These are phyloP conservation scores for Lampris incognitus DNA, from an alignment of 2,113 vertebrate genomes.

Conservation along the genomic window DNA sequence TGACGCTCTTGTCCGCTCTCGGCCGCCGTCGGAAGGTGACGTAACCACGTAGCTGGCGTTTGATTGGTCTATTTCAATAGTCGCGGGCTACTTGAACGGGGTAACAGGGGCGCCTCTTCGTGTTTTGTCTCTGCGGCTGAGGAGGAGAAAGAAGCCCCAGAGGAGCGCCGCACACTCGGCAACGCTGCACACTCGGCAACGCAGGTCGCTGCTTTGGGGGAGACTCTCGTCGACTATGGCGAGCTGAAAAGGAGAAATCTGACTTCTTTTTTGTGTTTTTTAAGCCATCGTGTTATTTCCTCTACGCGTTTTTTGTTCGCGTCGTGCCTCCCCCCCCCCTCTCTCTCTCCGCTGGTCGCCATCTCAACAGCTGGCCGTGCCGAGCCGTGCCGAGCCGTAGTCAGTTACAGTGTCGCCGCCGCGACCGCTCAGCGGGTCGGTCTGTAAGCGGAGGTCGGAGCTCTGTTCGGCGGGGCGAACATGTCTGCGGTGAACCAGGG, in stretches of 20 bases:
- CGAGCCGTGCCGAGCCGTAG: too few relatives aligned
- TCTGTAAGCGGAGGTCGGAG: too few relatives aligned
- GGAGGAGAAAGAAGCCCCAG: not conserved
- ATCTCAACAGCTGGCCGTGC: too few relatives aligned
- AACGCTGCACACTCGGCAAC: slow-evolving; percentile 10
- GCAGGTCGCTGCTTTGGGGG: too few relatives aligned
- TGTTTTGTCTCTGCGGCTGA: slow-evolving; percentile 10
- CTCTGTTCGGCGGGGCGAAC: slow-evolving; percentile 12
- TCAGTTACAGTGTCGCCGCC: too few relatives aligned
- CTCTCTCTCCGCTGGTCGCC: too few relatives aligned
- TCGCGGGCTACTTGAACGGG: slow-evolving; percentile 98
- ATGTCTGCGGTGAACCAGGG: slow-evolving; percentile 73
- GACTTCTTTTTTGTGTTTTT: not conserved
- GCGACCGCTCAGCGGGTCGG: too few relatives aligned
- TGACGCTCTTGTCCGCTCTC: not conserved
- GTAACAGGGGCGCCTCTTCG: slow-evolving; percentile 21
- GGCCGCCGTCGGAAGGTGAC: slow-evolving; percentile 57
- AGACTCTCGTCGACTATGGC: too few relatives aligned
- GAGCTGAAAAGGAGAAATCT: too few relatives aligned
- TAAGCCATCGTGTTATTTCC: not conserved
- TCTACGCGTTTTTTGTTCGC: too few relatives aligned
- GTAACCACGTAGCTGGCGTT: not conserved
- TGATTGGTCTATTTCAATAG: slow-evolving; percentile 96
- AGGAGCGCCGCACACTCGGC: not conserved
- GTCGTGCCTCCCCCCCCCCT: too few relatives aligned